Percentiles rank a stretch among this genome's conserved stretches.
phyloP scores from a whole-genome alignment of 1,140 invertebrate genomes.

The Drosophila setifemur region DNA sequence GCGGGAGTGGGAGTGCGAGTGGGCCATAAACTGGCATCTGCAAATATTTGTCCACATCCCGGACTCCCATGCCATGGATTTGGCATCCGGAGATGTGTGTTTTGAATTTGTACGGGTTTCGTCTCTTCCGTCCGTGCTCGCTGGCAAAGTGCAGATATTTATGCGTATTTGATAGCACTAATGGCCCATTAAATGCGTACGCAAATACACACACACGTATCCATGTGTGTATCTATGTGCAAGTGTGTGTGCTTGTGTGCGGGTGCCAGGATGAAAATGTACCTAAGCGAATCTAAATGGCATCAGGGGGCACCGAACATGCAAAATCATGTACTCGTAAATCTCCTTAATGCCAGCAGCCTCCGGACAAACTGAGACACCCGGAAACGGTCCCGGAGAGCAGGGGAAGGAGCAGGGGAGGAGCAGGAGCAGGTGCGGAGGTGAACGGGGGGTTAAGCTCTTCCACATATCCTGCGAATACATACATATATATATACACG shows the following conservation, averaged over 20 bases:
- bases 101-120: constrained; percentile 28
- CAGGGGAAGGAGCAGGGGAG: constrained; percentile 12
- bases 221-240: neutral
- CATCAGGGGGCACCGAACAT: constrained; percentile 77
- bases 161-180: constrained; percentile 81
- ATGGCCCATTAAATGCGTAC: constrained; percentile 79
- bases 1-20: constrained; percentile 2
- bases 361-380: constrained; percentile 60
- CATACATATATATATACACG: constrained; percentile 8
- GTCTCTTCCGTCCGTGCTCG: constrained; percentile 42
- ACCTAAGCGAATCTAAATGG: constrained; percentile 81
- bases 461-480: constrained; percentile 22
- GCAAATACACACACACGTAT: constrained; percentile 72
- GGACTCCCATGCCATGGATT: too few relatives aligned
- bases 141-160: constrained; percentile 75
- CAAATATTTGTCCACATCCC: constrained; percentile 47
- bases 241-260: constrained; percentile 7
- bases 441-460: constrained; percentile 15
- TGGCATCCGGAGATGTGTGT: constrained; percentile 29
- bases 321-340: constrained; percentile 81
- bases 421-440: constrained; percentile 4
- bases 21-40: constrained; percentile 51
- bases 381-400: constrained; percentile 21
- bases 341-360: constrained; percentile 76
- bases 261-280: constrained; percentile 75